These are phyloP conservation scores for Mormyrops attenuatus DNA, from an alignment of 2,797 vertebrate genomes.

Conservation along the genomic window DNA sequence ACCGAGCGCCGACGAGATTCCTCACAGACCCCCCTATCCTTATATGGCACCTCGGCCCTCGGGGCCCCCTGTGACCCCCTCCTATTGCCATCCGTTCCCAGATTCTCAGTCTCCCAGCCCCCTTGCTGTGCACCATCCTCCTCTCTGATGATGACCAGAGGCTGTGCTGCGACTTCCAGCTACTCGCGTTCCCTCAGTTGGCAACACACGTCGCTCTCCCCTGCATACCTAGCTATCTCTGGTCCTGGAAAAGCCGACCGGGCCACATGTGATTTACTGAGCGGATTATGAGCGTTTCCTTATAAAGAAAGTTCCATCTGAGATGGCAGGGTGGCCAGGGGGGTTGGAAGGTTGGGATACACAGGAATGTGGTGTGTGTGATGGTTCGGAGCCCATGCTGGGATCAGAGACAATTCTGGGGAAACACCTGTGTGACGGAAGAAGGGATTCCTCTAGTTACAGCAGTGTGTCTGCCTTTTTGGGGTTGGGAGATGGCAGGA, in stretches of 20 bases:
- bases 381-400: constrained; percentile 30
- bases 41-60: constrained; percentile 69
- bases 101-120: constrained; percentile 25
- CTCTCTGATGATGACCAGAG: constrained; percentile 60
- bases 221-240: constrained; percentile 37
- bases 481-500: constrained; percentile 42
- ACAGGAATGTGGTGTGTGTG: constrained; percentile 48
- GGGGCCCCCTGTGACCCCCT: constrained; percentile 58
- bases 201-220: constrained; percentile 26
- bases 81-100: constrained; percentile 64
- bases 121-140: constrained; percentile 33
- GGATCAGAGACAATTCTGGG: constrained; percentile 34
- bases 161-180: constrained; percentile 13
- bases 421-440: constrained; percentile 35
- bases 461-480: constrained; percentile 55
- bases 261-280: constrained; percentile 56
- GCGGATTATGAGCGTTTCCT: constrained; percentile 61
- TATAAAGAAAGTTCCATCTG: constrained; percentile 72
- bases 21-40: constrained; percentile 74
- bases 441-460: constrained; percentile 48
- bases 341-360: not conserved
- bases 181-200: constrained; percentile 36
- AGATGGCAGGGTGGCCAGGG: constrained; percentile 36
- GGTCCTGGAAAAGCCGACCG: constrained; percentile 37
- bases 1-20: constrained; percentile 84